Percentiles rank a stretch among this genome's conserved stretches.
phyloP scores from a whole-genome alignment of 2,888 invertebrate species.

The Mythimna ferrago region DNA sequence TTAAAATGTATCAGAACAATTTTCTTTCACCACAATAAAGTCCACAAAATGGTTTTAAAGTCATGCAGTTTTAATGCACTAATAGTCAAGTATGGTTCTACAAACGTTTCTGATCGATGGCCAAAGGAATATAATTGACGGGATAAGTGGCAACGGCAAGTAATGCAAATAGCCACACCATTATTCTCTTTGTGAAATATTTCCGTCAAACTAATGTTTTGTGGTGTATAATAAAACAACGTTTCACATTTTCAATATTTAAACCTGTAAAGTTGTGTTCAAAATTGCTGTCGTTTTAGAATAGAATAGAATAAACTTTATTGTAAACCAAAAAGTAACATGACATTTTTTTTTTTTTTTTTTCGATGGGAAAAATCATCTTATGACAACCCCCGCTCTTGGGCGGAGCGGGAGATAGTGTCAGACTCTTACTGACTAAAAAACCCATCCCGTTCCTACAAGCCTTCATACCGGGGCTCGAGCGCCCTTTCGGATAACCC shows the following conservation, averaged over 20 bases:
- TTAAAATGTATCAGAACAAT: neutral
- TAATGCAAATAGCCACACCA: neutral
- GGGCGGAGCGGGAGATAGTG: too few relatives aligned
- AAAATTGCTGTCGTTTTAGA: too few relatives aligned
- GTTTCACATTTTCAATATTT: neutral
- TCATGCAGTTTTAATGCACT: conserved; percentile 14
- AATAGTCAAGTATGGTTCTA: neutral
- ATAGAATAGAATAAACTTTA: too few relatives aligned
- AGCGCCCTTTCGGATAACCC: too few relatives aligned
- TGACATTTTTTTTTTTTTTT: too few relatives aligned
- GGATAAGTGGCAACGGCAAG: neutral
- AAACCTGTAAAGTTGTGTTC: neutral
- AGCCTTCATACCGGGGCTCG: too few relatives aligned
- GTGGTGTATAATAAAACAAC: neutral
- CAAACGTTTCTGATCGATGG: neutral
- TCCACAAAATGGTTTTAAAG: neutral
- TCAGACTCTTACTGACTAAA: too few relatives aligned
- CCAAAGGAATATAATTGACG: neutral
- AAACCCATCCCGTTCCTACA: too few relatives aligned
- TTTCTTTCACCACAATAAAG: neutral
- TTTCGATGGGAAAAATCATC: too few relatives aligned
- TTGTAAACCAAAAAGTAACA: too few relatives aligned
- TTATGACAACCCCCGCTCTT: too few relatives aligned
- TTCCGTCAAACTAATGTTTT: neutral
- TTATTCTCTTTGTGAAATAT: neutral